These are phyloP conservation scores for Netelia inedita DNA, from an alignment of 2,888 invertebrate species.

Conservation along the genomic window DNA sequence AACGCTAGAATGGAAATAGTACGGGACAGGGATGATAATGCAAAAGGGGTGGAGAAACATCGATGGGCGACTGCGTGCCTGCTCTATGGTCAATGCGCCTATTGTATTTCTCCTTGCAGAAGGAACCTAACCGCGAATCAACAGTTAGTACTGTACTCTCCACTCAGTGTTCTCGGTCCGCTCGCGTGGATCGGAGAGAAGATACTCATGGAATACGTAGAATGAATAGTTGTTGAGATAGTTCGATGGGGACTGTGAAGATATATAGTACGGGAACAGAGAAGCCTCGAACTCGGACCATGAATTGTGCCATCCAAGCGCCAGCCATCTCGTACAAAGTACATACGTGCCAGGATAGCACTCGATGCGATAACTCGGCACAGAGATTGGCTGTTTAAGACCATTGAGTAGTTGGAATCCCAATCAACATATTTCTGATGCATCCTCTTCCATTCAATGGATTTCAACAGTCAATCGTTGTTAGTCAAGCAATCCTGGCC, in stretches of 20 bases:
- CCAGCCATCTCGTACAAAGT: constrained; percentile 42
- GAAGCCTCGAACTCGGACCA: constrained; percentile 13
- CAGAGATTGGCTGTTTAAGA: constrained; percentile 7
- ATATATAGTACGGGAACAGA: constrained; percentile 25
- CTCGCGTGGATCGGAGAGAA: constrained; percentile 11
- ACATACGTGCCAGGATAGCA: constrained; percentile 5
- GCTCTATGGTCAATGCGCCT: constrained; percentile 24
- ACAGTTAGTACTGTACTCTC: constrained; percentile 33
- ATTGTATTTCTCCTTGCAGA: constrained; percentile 43
- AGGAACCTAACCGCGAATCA: constrained; percentile 40
- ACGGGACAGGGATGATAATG: not conserved
- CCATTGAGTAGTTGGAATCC: constrained; percentile 11
- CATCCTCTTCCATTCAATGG: not conserved
- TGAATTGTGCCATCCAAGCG: constrained; percentile 8
- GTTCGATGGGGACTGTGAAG: constrained; percentile 31
- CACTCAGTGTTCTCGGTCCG: constrained; percentile 14
- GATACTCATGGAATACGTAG: constrained; percentile 15
- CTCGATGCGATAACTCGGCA: not conserved
- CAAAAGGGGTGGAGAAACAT: constrained; percentile 20
- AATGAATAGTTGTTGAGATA: constrained; percentile 47
- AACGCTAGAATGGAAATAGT: constrained; percentile 15
- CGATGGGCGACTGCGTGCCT: constrained; percentile 24
- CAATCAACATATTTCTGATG: not conserved
- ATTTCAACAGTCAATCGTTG: not conserved
- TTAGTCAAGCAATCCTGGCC: not conserved